Evolutionary conservation across 2,797 vertebrate genomes (phyloP).

Genomic region (Chloroceryle amazona): DNA sequence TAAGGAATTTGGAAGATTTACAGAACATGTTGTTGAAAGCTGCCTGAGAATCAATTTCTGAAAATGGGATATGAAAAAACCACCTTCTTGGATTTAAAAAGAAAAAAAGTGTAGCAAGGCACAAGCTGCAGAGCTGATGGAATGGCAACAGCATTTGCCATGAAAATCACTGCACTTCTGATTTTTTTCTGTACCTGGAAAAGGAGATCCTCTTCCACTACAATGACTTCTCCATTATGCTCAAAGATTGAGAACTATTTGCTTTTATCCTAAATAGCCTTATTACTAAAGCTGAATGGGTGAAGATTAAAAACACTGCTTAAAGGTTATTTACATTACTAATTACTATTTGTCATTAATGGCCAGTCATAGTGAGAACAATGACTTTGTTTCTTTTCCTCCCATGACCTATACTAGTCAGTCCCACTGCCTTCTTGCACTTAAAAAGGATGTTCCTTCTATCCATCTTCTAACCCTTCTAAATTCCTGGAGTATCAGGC

Average conservation of each 20-base stretch:
- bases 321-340: not conserved
- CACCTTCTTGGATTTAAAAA: not conserved
- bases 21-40: not conserved
- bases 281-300: not conserved
- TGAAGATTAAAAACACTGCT: not conserved
- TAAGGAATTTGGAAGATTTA: not conserved
- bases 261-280: not conserved
- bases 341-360: slow-evolving; percentile 26
- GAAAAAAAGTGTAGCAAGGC: not conserved
- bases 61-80: not conserved
- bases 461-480: not conserved
- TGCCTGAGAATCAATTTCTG: not conserved
- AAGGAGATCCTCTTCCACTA: not conserved
- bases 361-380: not conserved
- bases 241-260: not conserved
- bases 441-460: not conserved
- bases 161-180: not conserved
- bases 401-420: not conserved
- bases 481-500: not conserved
- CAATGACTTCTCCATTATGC: not conserved
- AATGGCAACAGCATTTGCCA: not conserved
- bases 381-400: not conserved
- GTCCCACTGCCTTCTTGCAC: not conserved
- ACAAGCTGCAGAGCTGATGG: not conserved
- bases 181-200: not conserved